Evolutionary conservation across 2,113 vertebrate genomes (phyloP).

Genomic region (Bettongia penicillata): DNA sequence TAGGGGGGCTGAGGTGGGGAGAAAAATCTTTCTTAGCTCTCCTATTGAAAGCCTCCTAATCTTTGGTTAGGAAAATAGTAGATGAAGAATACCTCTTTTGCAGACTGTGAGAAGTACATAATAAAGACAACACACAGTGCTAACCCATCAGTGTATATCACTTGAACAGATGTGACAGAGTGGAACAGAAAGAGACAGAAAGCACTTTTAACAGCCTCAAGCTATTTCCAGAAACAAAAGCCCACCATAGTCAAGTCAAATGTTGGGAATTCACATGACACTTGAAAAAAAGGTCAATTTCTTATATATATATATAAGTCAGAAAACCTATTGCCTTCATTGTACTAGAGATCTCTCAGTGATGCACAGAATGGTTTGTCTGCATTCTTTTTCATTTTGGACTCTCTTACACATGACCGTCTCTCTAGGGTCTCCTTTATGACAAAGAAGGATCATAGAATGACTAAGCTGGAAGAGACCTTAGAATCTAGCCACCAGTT

Average conservation of each 20-base stretch:
- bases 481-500: not conserved
- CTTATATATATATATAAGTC: not conserved
- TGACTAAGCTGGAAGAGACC: not conserved
- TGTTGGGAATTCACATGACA: not conserved
- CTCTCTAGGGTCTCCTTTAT: not conserved
- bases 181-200: not conserved
- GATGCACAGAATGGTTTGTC: not conserved
- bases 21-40: not conserved
- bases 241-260: not conserved
- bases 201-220: not conserved
- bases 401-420: not conserved
- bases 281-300: constrained; percentile 6
- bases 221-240: not conserved
- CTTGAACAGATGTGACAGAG: not conserved
- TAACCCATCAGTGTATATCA: not conserved
- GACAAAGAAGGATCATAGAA: not conserved
- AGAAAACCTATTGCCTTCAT: not conserved
- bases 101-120: not conserved
- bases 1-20: not conserved
- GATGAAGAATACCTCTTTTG: not conserved
- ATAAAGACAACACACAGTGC: not conserved
- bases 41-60: not conserved
- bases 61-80: not conserved
- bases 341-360: not conserved
- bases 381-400: not conserved